Conservation (phyloP, 2,113 vertebrate genomes). For the Micronycteris hirsuta region DNA sequence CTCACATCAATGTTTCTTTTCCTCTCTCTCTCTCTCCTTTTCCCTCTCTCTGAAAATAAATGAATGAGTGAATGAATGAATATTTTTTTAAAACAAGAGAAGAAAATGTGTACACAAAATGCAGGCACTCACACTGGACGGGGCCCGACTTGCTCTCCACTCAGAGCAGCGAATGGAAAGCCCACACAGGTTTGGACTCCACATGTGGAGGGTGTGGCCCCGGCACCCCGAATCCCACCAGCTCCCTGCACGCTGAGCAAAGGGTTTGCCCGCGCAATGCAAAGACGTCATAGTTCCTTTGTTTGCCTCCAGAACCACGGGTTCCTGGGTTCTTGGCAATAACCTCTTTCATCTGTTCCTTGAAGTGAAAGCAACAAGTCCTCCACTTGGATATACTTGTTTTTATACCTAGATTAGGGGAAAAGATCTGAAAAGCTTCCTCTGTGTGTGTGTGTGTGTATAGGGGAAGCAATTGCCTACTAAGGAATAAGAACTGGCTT, state of each 20-base stretch:
- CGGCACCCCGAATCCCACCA: background rate
- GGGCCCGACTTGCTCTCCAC: rapidly evolving
- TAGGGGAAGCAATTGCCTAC: background rate
- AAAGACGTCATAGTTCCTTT: background rate
- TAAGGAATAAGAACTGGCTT: background rate
- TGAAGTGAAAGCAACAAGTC: background rate
- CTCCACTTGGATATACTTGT: background rate
- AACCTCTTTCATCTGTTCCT: background rate
- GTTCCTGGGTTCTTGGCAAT: background rate
- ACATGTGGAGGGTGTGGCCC: rapidly evolving
- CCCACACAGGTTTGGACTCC: rapidly evolving
- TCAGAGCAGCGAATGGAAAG: background rate
- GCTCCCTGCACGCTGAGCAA: background rate
- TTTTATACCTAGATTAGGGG: slow-evolving; percentile 19
- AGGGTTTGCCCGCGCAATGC: background rate
- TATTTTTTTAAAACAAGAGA: too few relatives aligned
- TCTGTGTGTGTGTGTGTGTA: background rate
- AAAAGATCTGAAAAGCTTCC: background rate
- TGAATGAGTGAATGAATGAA: too few relatives aligned
- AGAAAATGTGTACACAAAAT: background rate
- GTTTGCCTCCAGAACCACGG: background rate
- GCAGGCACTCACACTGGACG: rapidly evolving
- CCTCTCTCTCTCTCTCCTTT: too few relatives aligned
- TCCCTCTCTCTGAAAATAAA: too few relatives aligned
- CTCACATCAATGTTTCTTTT: too few relatives aligned